Evolutionary conservation across 2,113 vertebrate genomes (phyloP), one percentile per base, ranked within the genome.

Genomic region (Lepus europaeus): DNA sequence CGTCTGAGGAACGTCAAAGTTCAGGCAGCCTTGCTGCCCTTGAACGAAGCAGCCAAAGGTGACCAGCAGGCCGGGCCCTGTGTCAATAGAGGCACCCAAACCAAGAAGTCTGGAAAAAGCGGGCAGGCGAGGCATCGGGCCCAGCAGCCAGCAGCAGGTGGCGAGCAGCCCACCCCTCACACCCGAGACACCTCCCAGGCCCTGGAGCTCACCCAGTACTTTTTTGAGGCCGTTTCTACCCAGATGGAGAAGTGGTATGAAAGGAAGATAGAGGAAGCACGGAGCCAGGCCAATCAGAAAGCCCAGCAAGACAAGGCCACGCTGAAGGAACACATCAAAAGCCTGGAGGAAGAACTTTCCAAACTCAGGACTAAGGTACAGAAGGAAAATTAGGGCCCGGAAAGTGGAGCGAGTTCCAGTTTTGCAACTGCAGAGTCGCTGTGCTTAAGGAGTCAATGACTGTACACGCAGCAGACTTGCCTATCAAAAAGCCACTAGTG

Each of bases 211-310:
- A 99, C 99, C 0, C 99, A 99, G 98, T 99, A 99, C 96, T 99
- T 99, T 97, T 99, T 99, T 0, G 99, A 99, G 98, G 99, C 99
- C 0, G 99, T 99, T 92, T 99, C 99, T 6, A 98, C 98, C 0
- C 99, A 99, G 98, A 99, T 99, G 99, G 99, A 99, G 98, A 99
- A 99, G 97, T 99, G 99, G 99, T 99, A 99, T 0, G 99, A 99
- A 68, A 98, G 99, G 90, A 99, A 99, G 98, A 99, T 99, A 83
- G 98, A 99, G 74, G 99, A 99, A 97, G 99, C 99, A 2, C 98
- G 98, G 27, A 98, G 98, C 97, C 99, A 99, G 97, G 99, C 99
- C 0, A 98, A 98, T 63, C 98, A 99, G 98, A 99, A 98, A 89
- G 99, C 99, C 0, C 98, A 99, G 96, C 98, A 99, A 5, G 99